These are phyloP conservation scores for Philhelius pedissequus DNA, from an alignment of 2,888 invertebrate species.

Conservation along the genomic window DNA sequence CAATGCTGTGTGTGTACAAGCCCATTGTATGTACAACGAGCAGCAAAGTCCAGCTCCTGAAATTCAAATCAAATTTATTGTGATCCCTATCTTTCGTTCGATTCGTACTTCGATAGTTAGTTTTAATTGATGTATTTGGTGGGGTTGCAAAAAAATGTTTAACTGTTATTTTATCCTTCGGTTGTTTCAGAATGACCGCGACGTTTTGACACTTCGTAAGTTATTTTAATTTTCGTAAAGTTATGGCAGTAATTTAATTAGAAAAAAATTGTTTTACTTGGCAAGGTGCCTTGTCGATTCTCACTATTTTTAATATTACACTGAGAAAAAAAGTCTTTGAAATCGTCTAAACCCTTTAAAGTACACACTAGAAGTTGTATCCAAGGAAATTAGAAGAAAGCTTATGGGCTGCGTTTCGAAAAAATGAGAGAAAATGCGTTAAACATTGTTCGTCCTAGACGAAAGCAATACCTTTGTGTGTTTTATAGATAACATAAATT, in stretches of 20 bases:
- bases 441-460: too few relatives aligned
- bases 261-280: slow-evolving; percentile 37
- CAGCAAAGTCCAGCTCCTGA: neutral
- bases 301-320: neutral
- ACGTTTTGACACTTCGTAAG: too few relatives aligned
- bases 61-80: slow-evolving; percentile 65
- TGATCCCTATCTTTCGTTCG: slow-evolving; percentile 64
- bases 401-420: too few relatives aligned
- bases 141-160: slow-evolving; percentile 24
- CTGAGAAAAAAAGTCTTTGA: neutral
- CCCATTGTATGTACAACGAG: too few relatives aligned
- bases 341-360: too few relatives aligned
- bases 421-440: too few relatives aligned
- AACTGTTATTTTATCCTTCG: slow-evolving; percentile 6
- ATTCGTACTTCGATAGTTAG: slow-evolving; percentile 53
- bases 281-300: slow-evolving; percentile 19
- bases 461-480: too few relatives aligned
- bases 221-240: neutral
- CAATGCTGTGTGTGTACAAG: slow-evolving; percentile 27
- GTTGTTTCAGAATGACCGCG: too few relatives aligned
- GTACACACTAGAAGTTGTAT: too few relatives aligned
- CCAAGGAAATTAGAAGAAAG: too few relatives aligned
- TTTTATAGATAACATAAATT: too few relatives aligned
- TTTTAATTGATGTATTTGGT: slow-evolving; percentile 63
- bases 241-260: slow-evolving; percentile 56